Conservation (phyloP, 1,140 invertebrate species). For the Aradophagus sp. region DNA sequence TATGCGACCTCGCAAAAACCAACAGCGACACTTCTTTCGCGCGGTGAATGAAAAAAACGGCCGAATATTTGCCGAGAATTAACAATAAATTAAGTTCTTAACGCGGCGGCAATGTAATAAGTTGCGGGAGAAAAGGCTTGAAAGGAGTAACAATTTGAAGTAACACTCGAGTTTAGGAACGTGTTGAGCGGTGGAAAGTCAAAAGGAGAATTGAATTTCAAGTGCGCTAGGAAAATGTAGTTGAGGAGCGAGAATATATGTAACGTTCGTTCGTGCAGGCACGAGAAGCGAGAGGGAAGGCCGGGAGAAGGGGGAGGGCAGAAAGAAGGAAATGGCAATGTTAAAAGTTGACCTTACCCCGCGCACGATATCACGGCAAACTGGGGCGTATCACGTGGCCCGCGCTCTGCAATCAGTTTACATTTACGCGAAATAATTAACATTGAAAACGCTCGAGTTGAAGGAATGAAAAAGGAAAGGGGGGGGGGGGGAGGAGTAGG, state of each 20-base stretch:
- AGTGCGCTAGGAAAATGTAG: constrained; percentile 33
- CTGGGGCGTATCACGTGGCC: constrained; percentile 10
- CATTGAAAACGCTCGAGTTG: constrained; percentile 9
- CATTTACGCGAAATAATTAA: constrained; percentile 28
- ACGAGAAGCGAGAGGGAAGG: constrained; percentile 11
- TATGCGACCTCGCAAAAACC: too few species aligned
- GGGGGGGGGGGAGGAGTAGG: too few species aligned
- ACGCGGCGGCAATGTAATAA: constrained; percentile 21
- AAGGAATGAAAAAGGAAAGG: too few species aligned
- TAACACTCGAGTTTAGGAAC: constrained; percentile 44
- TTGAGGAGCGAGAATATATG: constrained; percentile 23
- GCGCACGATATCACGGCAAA: constrained; percentile 7
- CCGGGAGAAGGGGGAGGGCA: too few species aligned
- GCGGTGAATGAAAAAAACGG: too few species aligned
- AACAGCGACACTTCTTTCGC: too few species aligned
- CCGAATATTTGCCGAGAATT: too few species aligned
- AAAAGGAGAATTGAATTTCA: constrained; percentile 47
- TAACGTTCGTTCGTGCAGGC: constrained; percentile 11
- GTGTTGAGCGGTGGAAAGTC: constrained; percentile 43
- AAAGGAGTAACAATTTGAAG: constrained; percentile 47
- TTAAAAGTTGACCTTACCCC: constrained; percentile 43
- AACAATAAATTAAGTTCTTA: too few species aligned
- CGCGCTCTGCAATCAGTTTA: constrained; percentile 24
- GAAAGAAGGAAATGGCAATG: constrained; percentile 14
- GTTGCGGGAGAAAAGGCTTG: constrained; percentile 23